Evolutionary conservation across 2,797 vertebrate species (phyloP), one percentile per base, ranked within the genome.

Genomic region (Poecilia wingei): DNA sequence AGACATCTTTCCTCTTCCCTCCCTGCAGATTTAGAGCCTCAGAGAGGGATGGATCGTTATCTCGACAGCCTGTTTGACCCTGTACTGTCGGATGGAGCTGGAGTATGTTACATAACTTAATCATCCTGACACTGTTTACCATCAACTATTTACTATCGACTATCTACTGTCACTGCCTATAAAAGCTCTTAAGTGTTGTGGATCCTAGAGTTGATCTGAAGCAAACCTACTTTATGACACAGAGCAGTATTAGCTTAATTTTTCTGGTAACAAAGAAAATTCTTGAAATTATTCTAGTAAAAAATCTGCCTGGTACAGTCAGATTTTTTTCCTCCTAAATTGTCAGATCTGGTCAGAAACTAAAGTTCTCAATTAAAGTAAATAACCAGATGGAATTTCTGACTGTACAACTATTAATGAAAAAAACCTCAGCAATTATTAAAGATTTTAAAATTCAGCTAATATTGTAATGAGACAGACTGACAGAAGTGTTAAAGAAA

Each of bases 41-140:
- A 96, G 80, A 96, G 94, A 87, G 97, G 97, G 43, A 96, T 99
- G 96, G 98, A 99, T 83, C 93, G 94, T 39, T 99, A 98, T 92
- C 95, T 99, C 77, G 98, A 99, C 93, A 99, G 97, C 85, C 96
- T 99, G 84, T 99, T 99, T 5, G 96, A 97, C 88, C 98, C 98
- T 0, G 98, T 98, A 18, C 95, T 99, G 73, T 97, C 96, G 72
- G 97, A 96, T 0, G 96, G 97, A 90, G 95, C 94, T 20, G 95
- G 92, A 95, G 98, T 99, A 94, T 94, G 96, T 91, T 80, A 80
- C 74, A 81, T 72, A 82, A 86, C 78, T 80, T 59, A 66, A 78
- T 86, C 83, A 80, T 79, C 70, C 20, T 72, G 79, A 80, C 77
- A 87, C 81, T 76, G 70, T 66, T 47, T 68, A 79, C 61, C 77